Conservation (phyloP, 2,888 invertebrate genomes). For the Nomada lathburiana region DNA sequence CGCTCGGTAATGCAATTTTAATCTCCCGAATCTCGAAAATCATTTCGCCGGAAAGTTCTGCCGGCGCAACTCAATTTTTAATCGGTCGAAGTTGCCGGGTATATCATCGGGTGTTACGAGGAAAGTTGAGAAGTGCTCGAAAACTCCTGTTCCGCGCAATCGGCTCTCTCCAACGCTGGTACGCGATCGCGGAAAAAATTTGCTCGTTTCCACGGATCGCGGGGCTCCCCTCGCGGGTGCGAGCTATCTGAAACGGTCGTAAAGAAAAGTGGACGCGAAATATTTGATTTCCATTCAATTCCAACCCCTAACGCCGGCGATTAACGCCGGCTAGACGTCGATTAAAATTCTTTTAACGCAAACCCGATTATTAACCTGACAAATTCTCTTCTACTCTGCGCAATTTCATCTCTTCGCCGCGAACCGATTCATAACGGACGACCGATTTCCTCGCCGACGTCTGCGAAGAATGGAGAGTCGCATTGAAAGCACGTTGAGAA, state of each 20-base stretch:
- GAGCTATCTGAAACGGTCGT: neutral
- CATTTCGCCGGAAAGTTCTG: slow-evolving; percentile 30
- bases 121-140: slow-evolving; percentile 38
- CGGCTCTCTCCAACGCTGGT: slow-evolving; percentile 26
- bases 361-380: too few relatives aligned
- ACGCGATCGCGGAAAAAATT: slow-evolving; percentile 15
- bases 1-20: slow-evolving; percentile 43
- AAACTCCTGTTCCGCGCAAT: slow-evolving; percentile 36
- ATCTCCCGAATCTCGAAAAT: slow-evolving; percentile 59
- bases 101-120: slow-evolving; percentile 40
- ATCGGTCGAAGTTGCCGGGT: slow-evolving; percentile 20
- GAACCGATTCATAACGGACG: too few relatives aligned
- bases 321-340: too few relatives aligned
- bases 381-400: too few relatives aligned
- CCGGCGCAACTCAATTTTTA: slow-evolving; percentile 47
- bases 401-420: neutral
- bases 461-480: slow-evolving; percentile 10
- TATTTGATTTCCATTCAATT: too few relatives aligned
- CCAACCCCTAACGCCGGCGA: too few relatives aligned
- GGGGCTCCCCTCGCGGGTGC: too few relatives aligned
- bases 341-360: neutral
- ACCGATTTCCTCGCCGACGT: slow-evolving; percentile 4
- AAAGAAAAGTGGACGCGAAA: too few relatives aligned
- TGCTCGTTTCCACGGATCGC: neutral
- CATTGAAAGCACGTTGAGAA: slow-evolving; percentile 36